Evolutionary conservation across 2,888 invertebrate species (phyloP).

Genomic region (Drosophila limbata): DNA sequence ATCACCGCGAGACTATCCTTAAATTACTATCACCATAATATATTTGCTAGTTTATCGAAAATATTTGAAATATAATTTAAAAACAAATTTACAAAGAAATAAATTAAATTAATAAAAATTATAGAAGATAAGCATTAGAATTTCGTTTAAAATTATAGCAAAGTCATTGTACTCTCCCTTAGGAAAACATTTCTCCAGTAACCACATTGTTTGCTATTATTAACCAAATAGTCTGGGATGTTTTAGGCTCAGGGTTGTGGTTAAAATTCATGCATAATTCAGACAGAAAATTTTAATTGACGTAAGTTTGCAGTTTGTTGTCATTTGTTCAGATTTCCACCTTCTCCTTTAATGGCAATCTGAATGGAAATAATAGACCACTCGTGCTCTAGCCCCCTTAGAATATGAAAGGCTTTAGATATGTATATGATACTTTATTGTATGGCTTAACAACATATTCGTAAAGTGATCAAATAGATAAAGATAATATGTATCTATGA

Average conservation of each 20-base stretch:
- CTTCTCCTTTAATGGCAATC: background rate
- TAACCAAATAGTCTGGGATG: background rate
- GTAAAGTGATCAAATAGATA: background rate
- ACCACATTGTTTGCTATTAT: background rate
- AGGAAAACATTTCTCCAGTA: background rate
- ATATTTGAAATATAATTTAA: too few relatives aligned
- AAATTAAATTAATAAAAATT: too few relatives aligned
- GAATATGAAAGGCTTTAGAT: background rate
- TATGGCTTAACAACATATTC: background rate
- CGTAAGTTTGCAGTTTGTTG: constrained; percentile 8
- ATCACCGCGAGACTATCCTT: too few relatives aligned
- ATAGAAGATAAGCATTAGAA: background rate
- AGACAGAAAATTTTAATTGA: constrained; percentile 29
- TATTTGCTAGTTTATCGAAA: too few relatives aligned
- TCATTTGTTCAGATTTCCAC: constrained; percentile 18
- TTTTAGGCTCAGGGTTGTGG: constrained; percentile 4
- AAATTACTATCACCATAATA: too few relatives aligned
- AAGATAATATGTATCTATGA: background rate
- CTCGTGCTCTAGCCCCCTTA: background rate
- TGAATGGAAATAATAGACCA: constrained; percentile 8
- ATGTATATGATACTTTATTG: background rate
- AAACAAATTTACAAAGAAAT: too few relatives aligned
- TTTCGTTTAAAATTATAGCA: background rate
- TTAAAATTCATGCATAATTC: constrained; percentile 28
- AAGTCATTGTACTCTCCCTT: background rate